A percentile compares a stretch with the other conserved stretches of the same genome.
phyloP scores from a whole-genome alignment of 2,888 invertebrate species.

The Heliconius ethilla region DNA sequence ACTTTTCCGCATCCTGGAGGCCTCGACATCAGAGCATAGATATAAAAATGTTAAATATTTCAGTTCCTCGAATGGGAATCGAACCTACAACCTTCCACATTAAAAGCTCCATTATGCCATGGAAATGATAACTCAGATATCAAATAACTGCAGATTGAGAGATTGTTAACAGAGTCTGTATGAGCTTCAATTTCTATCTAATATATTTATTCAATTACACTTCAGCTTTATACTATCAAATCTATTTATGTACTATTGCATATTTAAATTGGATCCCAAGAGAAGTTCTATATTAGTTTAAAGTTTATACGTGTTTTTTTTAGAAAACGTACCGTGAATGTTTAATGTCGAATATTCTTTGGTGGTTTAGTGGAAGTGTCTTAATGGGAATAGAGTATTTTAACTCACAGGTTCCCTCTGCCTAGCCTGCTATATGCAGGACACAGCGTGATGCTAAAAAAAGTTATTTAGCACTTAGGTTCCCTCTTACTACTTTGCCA shows the following conservation, averaged over 20 bases:
- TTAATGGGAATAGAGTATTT: background rate
- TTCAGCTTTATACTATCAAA: slow-evolving; percentile 13
- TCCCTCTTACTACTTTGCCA: too few species aligned
- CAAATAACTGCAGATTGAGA: background rate
- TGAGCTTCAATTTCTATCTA: slow-evolving; percentile 6
- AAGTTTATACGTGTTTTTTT: background rate
- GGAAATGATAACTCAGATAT: background rate
- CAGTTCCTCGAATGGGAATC: too few species aligned
- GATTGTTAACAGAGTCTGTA: slow-evolving; percentile 2
- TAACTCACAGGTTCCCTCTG: background rate
- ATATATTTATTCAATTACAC: slow-evolving; percentile 22
- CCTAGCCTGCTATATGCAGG: background rate
- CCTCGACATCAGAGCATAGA: too few species aligned
- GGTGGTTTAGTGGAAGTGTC: too few species aligned
- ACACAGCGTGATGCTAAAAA: too few species aligned
- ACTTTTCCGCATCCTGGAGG: too few species aligned
- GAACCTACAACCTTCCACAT: too few species aligned
- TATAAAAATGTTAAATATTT: too few species aligned
- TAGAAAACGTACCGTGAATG: background rate
- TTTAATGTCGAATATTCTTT: background rate
- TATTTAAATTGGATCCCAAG: slow-evolving; percentile 33
- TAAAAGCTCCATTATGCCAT: background rate
- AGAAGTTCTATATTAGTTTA: slow-evolving; percentile 33
- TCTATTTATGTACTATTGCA: slow-evolving; percentile 19
- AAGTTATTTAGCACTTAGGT: too few species aligned